Evolutionary conservation across 2,888 invertebrate genomes (phyloP), one percentile per base, ranked within the genome.

Genomic region (Coremacera marginata): DNA sequence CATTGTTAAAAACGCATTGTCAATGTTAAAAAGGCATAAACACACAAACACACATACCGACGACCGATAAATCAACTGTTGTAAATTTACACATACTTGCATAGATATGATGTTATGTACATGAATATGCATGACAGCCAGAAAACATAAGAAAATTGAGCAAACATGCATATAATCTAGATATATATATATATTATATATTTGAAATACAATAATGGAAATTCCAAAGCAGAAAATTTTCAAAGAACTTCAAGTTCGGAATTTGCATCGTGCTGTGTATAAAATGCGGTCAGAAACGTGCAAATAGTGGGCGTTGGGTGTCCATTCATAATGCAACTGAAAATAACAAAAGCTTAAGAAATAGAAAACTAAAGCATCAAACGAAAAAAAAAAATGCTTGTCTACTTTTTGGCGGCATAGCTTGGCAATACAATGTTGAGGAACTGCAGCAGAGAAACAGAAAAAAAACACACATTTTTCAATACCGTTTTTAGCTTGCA

Each of bases 271-370:
- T 71, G 57, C 25, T 27, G 68, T 9, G 19, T 11, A 44, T 37
- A 57, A 75, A 74, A 75, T 75, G 75, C 37, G 73, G 73, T 74
- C 73, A 74, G 34, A 57, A 57, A 71, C 55, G 34, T 71, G 37
- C 55, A 37, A 37, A 71, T 31, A 57, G 71, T 31, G 57, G 57
- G 57, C 37, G 71, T n/a, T 37, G 37, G 8, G 16, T 5, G 37
- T 34, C 7, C n/a, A 34, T 31, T 9, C 16, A 16, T 16, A 51
- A 51, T 49, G 44, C 49, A 67, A 25, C 67, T 16, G 22, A 67
- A 68, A 49, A 22, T 44, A 25, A 68, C 19, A 25, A 68, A 68
- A 68, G n/a, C 14, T 68, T 52, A 19, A 57, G 19, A 67, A 75
- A 60, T 19, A 60, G 5, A 55, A n/a, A 62, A 44, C 19, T 2